Evolutionary conservation across 2,113 vertebrate species (phyloP), one percentile per base, ranked within the genome.

Genomic region (Columbina picui): DNA sequence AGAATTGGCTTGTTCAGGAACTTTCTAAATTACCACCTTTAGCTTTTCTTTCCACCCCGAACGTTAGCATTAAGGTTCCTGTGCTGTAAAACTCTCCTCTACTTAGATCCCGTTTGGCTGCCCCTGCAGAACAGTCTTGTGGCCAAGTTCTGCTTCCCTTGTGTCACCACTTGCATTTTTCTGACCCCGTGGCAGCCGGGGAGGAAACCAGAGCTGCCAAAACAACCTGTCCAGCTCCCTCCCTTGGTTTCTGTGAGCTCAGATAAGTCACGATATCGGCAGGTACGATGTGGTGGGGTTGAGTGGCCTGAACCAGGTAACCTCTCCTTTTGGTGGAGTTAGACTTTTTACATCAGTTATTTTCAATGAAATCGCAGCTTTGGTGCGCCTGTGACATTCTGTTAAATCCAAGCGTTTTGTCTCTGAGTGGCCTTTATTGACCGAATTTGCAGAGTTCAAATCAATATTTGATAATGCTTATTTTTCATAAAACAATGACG

Each of bases 141-240:
- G 41, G 30, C 9, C 64, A 60, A 29, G 25, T 57, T 76, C 3
- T 43, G 41, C 38, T 69, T 70, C 67, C 41, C 41, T 49, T 50
- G 9, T 83, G 71, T n/a, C 21, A 57, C 47, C 27, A 12, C 53
- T 63, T 87, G 45, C 1, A 1, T 70, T 87, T 77, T 56, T 52
- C 55, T 69, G 69, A 38, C 64, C n/a, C 30, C 0, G 0, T 34
- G 45, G 25, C 50, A 91, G 50, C 36, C 27, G 14, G 65, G 36
- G 49, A 88, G 86, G 71, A 76, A 79, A 86, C 36, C 8, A n/a
- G 80, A 80, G 68, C 76, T 86, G 39, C 75, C 43, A 73, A 59
- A 52, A 80, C 59, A 76, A 52, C 59, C 70, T 59, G 29, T 22
- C 59, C 30, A 71, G 53, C 53, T 86, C 83, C 16, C 25, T 61